Evolutionary conservation across 2,888 invertebrate genomes (phyloP).

Genomic region (Tenthredo scrophulariae): DNA sequence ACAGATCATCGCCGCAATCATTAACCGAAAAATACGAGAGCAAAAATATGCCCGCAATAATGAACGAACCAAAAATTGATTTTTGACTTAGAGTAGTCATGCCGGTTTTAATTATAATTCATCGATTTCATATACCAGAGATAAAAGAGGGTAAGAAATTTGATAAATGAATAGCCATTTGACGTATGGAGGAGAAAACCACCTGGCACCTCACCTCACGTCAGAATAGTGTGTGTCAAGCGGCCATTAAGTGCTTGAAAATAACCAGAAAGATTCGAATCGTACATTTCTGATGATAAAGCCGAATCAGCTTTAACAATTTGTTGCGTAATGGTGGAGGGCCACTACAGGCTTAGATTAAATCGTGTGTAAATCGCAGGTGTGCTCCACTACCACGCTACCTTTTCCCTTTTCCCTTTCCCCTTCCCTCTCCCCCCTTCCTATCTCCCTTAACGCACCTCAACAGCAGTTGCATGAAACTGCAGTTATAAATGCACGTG

Average conservation of each 20-base stretch:
- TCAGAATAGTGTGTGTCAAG: constrained; percentile 68
- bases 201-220: constrained; percentile 48
- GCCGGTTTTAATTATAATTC: neutral
- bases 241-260: constrained; percentile 71
- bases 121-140: neutral
- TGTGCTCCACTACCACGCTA: constrained; percentile 28
- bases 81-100: neutral
- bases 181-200: constrained; percentile 18
- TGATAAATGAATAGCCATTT: constrained; percentile 49
- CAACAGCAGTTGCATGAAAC: constrained; percentile 41
- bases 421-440: neutral
- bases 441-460: neutral
- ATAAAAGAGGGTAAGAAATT: neutral
- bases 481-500: constrained; percentile 17
- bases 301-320: constrained; percentile 54
- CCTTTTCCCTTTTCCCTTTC: neutral
- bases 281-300: constrained; percentile 61
- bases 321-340: constrained; percentile 52
- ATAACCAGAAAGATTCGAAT: constrained; percentile 67
- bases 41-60: neutral
- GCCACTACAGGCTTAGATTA: constrained; percentile 43
- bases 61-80: neutral
- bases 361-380: constrained; percentile 49
- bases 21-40: neutral
- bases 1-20: constrained; percentile 17